Percentiles rank a stretch among this genome's conserved stretches.
phyloP scores from a whole-genome alignment of 1,140 invertebrate species.

The Calliphora vicina region DNA sequence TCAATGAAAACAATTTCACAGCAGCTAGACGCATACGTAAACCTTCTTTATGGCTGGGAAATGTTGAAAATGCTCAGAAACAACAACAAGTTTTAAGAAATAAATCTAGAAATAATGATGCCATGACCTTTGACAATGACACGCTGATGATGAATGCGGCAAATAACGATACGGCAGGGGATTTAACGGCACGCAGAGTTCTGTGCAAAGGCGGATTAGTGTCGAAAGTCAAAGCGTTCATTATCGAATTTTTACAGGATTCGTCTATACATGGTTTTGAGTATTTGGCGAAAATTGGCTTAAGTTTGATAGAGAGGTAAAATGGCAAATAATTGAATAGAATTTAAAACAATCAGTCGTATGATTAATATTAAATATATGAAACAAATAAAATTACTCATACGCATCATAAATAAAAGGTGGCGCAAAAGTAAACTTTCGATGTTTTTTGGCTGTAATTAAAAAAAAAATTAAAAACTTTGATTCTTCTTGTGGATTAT shows the following conservation, averaged over 20 bases:
- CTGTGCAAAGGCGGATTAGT: constrained; percentile 34
- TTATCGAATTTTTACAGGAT: constrained; percentile 58
- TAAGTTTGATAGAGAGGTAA: constrained; percentile 58
- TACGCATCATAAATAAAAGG: too few species aligned
- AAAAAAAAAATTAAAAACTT: too few species aligned
- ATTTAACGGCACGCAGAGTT: background rate
- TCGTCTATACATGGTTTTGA: constrained; percentile 61
- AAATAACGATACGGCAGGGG: background rate
- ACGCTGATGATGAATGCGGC: background rate
- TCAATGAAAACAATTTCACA: constrained; percentile 30
- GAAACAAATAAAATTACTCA: background rate
- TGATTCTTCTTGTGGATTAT: too few species aligned
- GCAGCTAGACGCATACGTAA: constrained; percentile 50
- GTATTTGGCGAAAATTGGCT: constrained; percentile 59
- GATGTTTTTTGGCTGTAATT: too few species aligned
- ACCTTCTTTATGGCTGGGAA: constrained; percentile 50
- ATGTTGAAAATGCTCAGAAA: background rate
- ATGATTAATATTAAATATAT: background rate
- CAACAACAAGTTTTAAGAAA: constrained; percentile 2
- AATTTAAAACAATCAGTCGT: background rate
- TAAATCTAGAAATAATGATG: background rate
- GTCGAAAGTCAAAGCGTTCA: constrained; percentile 52
- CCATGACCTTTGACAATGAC: background rate
- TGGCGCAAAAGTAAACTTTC: too few species aligned
- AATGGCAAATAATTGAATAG: background rate